These are phyloP conservation scores for Prionailurus bengalensis DNA, from an alignment of 2,113 vertebrate species.

Conservation along the genomic window DNA sequence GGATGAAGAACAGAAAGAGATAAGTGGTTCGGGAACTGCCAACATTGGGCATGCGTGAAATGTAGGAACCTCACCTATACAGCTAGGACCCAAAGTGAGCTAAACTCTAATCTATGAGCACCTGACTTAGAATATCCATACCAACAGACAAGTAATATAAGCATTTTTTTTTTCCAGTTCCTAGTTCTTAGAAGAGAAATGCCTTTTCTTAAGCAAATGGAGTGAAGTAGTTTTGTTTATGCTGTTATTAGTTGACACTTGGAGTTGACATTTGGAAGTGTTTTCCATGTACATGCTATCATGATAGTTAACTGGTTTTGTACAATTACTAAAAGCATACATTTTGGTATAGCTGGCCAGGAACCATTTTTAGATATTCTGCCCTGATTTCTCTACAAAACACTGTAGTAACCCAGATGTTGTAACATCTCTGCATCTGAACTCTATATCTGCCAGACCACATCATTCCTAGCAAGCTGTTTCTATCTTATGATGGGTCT, in stretches of 20 bases:
- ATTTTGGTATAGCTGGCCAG: not conserved
- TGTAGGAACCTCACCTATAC: not conserved
- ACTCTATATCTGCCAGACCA: not conserved
- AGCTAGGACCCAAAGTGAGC: not conserved
- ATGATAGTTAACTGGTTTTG: not conserved
- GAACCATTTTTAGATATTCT: not conserved
- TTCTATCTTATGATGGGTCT: not conserved
- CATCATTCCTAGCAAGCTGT: not conserved
- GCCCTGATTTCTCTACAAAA: not conserved
- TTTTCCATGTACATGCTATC: not conserved
- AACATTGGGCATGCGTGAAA: not conserved
- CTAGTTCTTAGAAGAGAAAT: not conserved
- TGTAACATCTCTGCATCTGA: not conserved
- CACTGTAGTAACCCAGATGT: not conserved
- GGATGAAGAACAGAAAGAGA: not conserved
- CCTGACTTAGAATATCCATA: not conserved
- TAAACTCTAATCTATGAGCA: not conserved
- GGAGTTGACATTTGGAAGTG: not conserved
- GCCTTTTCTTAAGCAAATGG: not conserved
- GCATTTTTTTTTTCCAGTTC: not conserved
- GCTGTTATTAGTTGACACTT: not conserved
- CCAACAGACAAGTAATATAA: not conserved
- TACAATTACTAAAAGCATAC: not conserved
- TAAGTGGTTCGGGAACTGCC: not conserved
- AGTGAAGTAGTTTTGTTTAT: not conserved